These are phyloP conservation scores for Lasiurus cinereus DNA, from an alignment of 2,113 vertebrate species.

Conservation along the genomic window DNA sequence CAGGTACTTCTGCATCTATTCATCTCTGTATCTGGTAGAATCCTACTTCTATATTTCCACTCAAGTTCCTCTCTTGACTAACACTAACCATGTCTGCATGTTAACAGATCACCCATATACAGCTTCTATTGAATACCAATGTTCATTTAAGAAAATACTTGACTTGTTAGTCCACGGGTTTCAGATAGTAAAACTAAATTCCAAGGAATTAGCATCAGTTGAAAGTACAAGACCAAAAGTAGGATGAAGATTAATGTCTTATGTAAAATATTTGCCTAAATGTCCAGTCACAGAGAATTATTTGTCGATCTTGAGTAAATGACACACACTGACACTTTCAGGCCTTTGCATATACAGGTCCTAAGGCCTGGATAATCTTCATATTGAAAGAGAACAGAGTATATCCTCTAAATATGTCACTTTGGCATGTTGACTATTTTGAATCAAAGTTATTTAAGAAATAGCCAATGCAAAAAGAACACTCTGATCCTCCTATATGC, in stretches of 20 bases:
- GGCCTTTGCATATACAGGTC: neutral
- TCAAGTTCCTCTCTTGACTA: neutral
- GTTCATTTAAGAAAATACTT: neutral
- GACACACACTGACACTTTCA: neutral
- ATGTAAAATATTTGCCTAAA: neutral
- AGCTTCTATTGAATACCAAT: neutral
- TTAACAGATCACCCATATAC: neutral
- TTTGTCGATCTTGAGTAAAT: neutral
- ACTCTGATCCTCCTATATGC: neutral
- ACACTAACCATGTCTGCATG: neutral
- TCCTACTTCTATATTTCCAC: neutral
- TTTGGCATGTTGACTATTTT: neutral
- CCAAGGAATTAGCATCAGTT: neutral
- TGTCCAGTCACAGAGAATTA: neutral
- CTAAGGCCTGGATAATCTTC: neutral
- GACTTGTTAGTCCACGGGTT: neutral
- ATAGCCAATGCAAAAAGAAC: neutral
- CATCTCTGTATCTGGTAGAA: neutral
- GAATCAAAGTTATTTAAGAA: neutral
- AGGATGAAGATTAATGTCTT: neutral
- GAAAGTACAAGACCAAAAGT: neutral
- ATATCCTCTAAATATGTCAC: neutral
- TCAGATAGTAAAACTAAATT: neutral
- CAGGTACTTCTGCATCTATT: neutral
- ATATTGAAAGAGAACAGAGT: neutral